Evolutionary conservation across 2,888 invertebrate species (phyloP).

Genomic region (Cataglyphis rosenhaueri): DNA sequence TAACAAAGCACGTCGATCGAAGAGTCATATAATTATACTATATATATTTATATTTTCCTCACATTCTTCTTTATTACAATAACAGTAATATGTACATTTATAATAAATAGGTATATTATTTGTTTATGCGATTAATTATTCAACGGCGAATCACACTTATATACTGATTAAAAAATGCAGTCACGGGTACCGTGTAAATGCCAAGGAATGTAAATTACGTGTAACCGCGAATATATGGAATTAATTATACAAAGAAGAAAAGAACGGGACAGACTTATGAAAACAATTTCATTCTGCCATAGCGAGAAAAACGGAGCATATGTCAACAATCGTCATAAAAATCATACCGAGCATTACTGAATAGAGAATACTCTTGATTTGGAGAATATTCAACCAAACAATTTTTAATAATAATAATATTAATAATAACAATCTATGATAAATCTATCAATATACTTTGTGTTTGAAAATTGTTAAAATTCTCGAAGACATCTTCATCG

Average conservation of each 20-base stretch:
- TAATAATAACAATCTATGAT: conserved; percentile 66
- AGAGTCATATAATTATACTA: conserved; percentile 36
- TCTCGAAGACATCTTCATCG: conserved; percentile 62
- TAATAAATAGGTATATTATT: conserved; percentile 83
- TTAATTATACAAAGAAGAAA: conserved; percentile 62
- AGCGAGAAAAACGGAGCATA: conserved; percentile 60
- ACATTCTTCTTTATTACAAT: conserved; percentile 83
- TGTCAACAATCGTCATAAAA: conserved; percentile 67
- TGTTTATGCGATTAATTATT: conserved; percentile 81
- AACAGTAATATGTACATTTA: conserved; percentile 84
- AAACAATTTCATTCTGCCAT: conserved; percentile 53
- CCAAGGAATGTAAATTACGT: conserved; percentile 75
- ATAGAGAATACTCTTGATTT: conserved; percentile 62
- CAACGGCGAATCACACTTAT: conserved; percentile 73
- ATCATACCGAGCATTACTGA: conserved; percentile 59
- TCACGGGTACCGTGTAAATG: conserved; percentile 68
- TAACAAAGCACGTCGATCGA: conserved; percentile 47
- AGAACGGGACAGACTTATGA: conserved; percentile 55
- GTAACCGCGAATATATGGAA: conserved; percentile 60
- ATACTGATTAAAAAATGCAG: conserved; percentile 76
- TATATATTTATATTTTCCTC: conserved; percentile 69
- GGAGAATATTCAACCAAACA: conserved; percentile 64
- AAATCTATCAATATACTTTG: conserved; percentile 56
- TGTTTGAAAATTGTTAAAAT: conserved; percentile 61
- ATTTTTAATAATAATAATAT: conserved; percentile 53